Base-by-base conservation (phyloP, 2,797 vertebrate genomes). In the Vipera latastei region DNA sequence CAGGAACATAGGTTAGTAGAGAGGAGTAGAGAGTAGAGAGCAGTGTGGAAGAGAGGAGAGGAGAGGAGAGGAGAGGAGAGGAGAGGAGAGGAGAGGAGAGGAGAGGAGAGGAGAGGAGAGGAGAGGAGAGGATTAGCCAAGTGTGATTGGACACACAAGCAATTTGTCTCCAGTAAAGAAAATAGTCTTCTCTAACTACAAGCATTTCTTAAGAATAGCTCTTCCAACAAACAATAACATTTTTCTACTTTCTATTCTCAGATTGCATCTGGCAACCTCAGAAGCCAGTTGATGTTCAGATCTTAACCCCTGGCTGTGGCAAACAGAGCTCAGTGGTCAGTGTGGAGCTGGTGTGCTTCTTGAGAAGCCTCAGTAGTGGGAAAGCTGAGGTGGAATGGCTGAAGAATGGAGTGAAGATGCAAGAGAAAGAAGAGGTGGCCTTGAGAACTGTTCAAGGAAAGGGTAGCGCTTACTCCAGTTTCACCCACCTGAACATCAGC, bases 331-430 rank as follows among this genome's bases (percentile, higher is more conserved):
- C 86, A 16, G 55, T 61, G 57, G 48, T 6, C 48, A 85, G 0
- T 12, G 12, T 91, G 56, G 90, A 93, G 4, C 69, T 93, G 16
- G 69, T 89, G 0, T 93, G 92, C 32, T 20, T 93, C 48, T 59
- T 93, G 53, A 22, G 1, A 32, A 88, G 92, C 25, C 51, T 63
- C 11, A 51, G 92, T 13, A 25, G 8, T 57, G 90, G 56, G 13
- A 56, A 48, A 63, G 92, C 69, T 13, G 9, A 14, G 1, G 92
- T 93, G 69, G 65, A 93, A 65, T 91, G 92, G 90, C 48, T 93
- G 57, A 63, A 26, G 25, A 93, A 93, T 57, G 92, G 90, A 38
- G 25, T 14, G 11, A 25, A 14, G 48, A 7, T 25, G 2, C 83
- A 26, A 38, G 16, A 14, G 2, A 63, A n/a, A 26, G 8, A 14